Conservation (phyloP, 1,140 invertebrate species). For the Ladona fulva region DNA sequence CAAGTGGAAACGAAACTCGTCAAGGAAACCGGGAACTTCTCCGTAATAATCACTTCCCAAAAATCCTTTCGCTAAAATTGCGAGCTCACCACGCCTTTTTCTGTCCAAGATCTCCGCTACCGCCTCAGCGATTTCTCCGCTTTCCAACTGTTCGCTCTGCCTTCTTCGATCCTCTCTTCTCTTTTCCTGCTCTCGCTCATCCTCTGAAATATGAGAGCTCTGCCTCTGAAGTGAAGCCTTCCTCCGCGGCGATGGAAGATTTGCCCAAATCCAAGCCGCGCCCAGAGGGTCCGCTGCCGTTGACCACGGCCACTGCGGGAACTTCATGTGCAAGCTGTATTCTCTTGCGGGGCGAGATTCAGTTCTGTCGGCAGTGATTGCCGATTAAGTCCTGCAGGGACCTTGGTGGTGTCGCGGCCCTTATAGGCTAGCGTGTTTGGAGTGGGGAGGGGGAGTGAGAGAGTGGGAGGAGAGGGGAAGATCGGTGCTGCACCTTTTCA, state of each 20-base stretch:
- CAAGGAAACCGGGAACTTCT: too few relatives aligned
- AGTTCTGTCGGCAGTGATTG: neutral
- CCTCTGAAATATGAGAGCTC: neutral
- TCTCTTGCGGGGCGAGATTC: neutral
- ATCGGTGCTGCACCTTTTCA: too few relatives aligned
- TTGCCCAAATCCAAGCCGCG: neutral
- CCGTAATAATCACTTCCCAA: too few relatives aligned
- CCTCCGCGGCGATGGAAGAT: neutral
- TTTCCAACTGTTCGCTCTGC: neutral
- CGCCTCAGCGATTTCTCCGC: neutral
- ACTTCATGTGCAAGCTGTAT: neutral
- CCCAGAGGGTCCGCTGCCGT: neutral
- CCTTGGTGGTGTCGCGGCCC: neutral
- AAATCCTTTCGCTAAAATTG: too few relatives aligned
- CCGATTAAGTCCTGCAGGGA: neutral
- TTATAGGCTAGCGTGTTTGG: neutral
- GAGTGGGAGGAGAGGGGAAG: too few relatives aligned
- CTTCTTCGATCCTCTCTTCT: neutral
- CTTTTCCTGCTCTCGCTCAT: neutral
- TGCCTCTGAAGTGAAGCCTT: neutral
- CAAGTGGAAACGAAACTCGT: too few relatives aligned
- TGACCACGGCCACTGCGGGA: neutral
- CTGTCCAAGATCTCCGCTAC: neutral
- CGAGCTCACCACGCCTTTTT: neutral
- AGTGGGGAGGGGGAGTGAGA: neutral